Conservation (phyloP, 2,888 invertebrate species). For the Megastigmus dorsalis region DNA sequence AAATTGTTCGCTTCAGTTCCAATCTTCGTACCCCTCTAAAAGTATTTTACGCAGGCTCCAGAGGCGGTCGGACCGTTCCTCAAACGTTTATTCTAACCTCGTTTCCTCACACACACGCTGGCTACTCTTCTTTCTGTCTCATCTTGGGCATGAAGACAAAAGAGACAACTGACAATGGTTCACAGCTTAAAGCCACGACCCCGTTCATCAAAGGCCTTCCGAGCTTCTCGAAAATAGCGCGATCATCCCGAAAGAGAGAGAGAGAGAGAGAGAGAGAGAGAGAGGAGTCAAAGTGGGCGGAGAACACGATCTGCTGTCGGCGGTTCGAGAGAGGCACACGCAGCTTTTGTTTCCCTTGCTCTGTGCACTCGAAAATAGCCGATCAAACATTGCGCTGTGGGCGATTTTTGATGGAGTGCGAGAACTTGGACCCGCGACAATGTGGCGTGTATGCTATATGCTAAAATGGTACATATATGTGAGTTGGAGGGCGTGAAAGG, state of each 20-base stretch:
- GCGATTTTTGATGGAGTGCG: too few species aligned
- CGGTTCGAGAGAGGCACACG: too few species aligned
- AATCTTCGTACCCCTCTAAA: neutral
- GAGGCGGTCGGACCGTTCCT: neutral
- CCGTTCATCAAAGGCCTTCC: slow-evolving; percentile 12
- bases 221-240: slow-evolving; percentile 32
- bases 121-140: neutral
- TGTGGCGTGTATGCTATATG: too few species aligned
- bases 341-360: too few species aligned
- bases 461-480: too few species aligned
- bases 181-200: neutral
- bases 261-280: too few species aligned
- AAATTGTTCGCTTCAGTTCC: too few species aligned
- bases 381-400: slow-evolving; percentile 34
- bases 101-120: neutral
- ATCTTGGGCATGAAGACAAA: neutral
- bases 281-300: neutral
- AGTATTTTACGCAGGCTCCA: neutral
- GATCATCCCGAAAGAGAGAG: neutral
- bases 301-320: neutral
- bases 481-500: neutral
- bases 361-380: slow-evolving; percentile 33
- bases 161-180: neutral
- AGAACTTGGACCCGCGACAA: too few species aligned
- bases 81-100: slow-evolving; percentile 22